Base-by-base conservation (phyloP, 2,888 invertebrate species). In the Stegana nigrithorax region DNA sequence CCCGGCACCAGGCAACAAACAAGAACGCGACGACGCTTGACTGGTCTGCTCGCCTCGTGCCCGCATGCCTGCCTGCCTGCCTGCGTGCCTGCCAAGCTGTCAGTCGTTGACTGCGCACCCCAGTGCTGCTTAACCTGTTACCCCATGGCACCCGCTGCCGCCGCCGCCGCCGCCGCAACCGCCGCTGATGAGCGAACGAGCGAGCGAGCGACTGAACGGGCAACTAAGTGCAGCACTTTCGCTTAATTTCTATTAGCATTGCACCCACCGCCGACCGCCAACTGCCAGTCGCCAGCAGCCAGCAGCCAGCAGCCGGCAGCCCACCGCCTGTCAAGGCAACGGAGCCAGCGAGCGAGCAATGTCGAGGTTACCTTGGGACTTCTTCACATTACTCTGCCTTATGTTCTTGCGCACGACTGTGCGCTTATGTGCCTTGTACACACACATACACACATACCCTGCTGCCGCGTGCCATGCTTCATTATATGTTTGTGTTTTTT, bases 181-280 rank as follows among this genome's bases (percentile, higher is more conserved):
- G 26, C 44, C 27, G 51, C 27, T 27, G n/a, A 4, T 8, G 12
- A n/a, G 8, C 57, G 14, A n/a, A 10, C 36, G 36, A 1, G 12
- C 10, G 26, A 26, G n/a, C n/a, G n/a, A n/a, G n/a, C n/a, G n/a
- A n/a, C n/a, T n/a, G n/a, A n/a, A n/a, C n/a, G n/a, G n/a, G n/a
- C n/a, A n/a, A n/a, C n/a, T n/a, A 26, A 21, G 32, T 25, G 59
- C 36, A 63, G 70, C 71, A 80, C 80, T 80, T 78, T 76, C 76
- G 74, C 76, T 78, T 80, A 80, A 80, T 80, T 78, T 80, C 74
- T 73, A 78, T 78, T 71, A 75, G 78, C 74, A 69, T 65, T 71
- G n/a, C n/a, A 69, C 69, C 68, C 36, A 62, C 29, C 17, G 56
- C 62, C 65, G 59, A 17, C 23, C n/a, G n/a, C n/a, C n/a, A n/a